Evolutionary conservation across 2,113 vertebrate genomes (phyloP).

Genomic region (Paedocypris sp.): DNA sequence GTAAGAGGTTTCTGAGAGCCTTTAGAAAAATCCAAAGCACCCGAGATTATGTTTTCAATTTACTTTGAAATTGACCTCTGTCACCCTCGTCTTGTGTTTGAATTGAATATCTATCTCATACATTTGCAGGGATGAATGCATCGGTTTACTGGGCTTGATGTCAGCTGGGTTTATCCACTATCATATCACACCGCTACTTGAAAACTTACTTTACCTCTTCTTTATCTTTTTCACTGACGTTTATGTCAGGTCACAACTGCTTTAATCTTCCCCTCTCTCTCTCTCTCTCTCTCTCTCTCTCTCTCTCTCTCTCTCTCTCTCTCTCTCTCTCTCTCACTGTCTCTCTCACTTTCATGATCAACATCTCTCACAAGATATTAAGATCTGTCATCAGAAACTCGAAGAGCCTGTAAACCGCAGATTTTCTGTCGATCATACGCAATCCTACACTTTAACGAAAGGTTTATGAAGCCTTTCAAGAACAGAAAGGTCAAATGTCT

Average conservation of each 20-base stretch:
- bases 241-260: not conserved
- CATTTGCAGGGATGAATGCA: not conserved
- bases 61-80: constrained; percentile 6
- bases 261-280: constrained; percentile 23
- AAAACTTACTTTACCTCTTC: constrained; percentile 12
- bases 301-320: too few relatives aligned
- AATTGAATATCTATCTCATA: not conserved
- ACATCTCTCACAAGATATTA: constrained; percentile 21
- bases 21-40: not conserved
- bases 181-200: not conserved
- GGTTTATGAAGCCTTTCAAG: too few relatives aligned
- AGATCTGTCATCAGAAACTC: constrained; percentile 27
- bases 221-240: constrained; percentile 17
- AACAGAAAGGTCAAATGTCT: too few relatives aligned
- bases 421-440: too few relatives aligned
- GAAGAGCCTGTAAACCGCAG: too few relatives aligned
- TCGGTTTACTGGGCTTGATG: constrained; percentile 1
- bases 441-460: too few relatives aligned
- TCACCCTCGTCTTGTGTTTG: not conserved
- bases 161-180: constrained; percentile 1
- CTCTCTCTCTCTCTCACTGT: too few relatives aligned
- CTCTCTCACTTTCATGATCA: too few relatives aligned
- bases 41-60: constrained; percentile 7
- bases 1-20: not conserved
- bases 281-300: constrained; percentile 27